Evolutionary conservation across 2,797 vertebrate genomes (phyloP), one percentile per base, ranked within the genome.

Genomic region (Anabacerthia variegaticeps): DNA sequence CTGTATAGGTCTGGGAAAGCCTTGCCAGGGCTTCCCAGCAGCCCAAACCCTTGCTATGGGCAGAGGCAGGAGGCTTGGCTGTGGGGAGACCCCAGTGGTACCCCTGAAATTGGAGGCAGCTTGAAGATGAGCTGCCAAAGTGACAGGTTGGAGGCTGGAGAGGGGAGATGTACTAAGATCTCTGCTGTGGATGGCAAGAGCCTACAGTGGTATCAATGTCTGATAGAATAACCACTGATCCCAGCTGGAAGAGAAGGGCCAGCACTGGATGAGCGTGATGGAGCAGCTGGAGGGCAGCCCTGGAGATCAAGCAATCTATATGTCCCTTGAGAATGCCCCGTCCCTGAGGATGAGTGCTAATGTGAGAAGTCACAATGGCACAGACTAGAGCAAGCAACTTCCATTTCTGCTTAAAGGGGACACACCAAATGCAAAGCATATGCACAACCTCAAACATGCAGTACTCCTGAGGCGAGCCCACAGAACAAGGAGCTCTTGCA

Each of bases 31-130:
- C 30, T 72, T 59, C 41, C 46, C 63, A 27, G 43, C 27, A 77
- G 61, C n/a, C 39, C 4, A 1, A 77, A 66, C 3, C 27, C 18
- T 85, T 0, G 0, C 58, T 41, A 49, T 3, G 0, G 46, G 21
- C 34, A 79, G 26, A 20, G 18, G 7, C 12, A 15, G 9, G 36
- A 37, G 8, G 5, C 2, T 34, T 51, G n/a, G 12, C 43, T 62
- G 11, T 1, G 5, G 7, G n/a, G 55, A 59, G 16, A 72, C 32
- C 36, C 39, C 56, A 49, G 12, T 0, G 1, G 37, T 43, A 69
- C 18, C n/a, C 36, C 52, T 55, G 51, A 89, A n/a, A 52, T 46
- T 6, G 5, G 30, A 55, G 20, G 20, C 10, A 65, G 43, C n/a
- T 65, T n/a, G 34, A 85, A 68, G 65, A 20, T 28, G 55, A 65